These are phyloP conservation scores for Aricia artaxerxes DNA, from an alignment of 2,888 invertebrate genomes.

Conservation along the genomic window DNA sequence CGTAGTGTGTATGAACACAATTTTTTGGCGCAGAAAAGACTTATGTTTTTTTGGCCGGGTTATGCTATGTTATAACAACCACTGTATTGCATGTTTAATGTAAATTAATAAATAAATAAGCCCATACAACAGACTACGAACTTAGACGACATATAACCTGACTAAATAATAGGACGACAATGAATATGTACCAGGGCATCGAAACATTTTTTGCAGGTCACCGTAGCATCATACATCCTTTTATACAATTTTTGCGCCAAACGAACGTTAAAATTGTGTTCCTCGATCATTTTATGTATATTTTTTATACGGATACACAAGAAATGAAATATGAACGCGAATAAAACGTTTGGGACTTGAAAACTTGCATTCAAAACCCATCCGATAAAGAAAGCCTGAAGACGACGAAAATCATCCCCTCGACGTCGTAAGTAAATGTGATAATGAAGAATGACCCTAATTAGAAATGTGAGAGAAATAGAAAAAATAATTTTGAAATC, in stretches of 20 bases:
- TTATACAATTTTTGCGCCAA: constrained; percentile 3
- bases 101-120: no score
- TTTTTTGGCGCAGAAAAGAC: no score
- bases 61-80: no score
- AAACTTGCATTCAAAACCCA: not conserved
- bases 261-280: not conserved
- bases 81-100: no score
- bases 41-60: no score
- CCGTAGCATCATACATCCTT: not conserved
- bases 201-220: not conserved
- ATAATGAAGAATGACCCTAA: not conserved
- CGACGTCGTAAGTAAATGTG: not conserved
- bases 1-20: no score
- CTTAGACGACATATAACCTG: no score
- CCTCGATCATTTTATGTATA: not conserved
- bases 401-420: not conserved
- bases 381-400: not conserved
- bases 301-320: not conserved
- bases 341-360: not conserved
- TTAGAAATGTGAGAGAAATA: not conserved
- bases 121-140: no score
- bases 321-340: not conserved
- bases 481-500: not conserved
- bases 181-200: constrained; percentile 2
- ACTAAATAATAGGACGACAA: no score